Conservation (phyloP, 2,888 invertebrate genomes). For the Hemithea aestivaria region DNA sequence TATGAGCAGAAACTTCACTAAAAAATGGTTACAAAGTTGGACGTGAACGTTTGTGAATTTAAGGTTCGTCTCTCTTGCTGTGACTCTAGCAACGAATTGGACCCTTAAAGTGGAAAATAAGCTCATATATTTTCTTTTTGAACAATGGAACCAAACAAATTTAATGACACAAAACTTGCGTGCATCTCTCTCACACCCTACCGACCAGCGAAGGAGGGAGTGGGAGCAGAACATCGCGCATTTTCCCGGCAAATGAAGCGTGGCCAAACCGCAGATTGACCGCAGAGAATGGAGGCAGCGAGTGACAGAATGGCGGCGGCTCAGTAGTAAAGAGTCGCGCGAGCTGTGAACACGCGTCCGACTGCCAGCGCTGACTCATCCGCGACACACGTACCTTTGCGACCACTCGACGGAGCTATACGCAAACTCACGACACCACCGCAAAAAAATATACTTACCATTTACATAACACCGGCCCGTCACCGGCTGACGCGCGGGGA, state of each 20-base stretch:
- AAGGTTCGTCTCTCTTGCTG: too few relatives aligned
- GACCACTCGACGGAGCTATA: conserved; percentile 31
- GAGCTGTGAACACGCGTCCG: conserved; percentile 59
- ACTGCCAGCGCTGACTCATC: conserved; percentile 41
- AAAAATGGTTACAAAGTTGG: too few relatives aligned
- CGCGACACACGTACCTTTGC: conserved; percentile 10
- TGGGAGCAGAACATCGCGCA: conserved; percentile 56
- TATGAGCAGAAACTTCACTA: too few relatives aligned
- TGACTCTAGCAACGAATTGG: not conserved
- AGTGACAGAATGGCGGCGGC: conserved; percentile 77
- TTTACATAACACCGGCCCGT: conserved; percentile 25
- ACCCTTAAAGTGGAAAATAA: conserved; percentile 63
- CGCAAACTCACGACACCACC: conserved; percentile 29
- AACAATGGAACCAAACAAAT: conserved; percentile 72
- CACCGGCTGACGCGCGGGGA: conserved; percentile 48
- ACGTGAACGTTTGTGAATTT: too few relatives aligned
- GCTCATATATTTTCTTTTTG: conserved; percentile 69
- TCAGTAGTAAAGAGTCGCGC: conserved; percentile 72
- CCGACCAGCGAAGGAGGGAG: conserved; percentile 36
- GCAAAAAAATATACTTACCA: conserved; percentile 30
- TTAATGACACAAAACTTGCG: conserved; percentile 69
- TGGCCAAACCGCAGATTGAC: conserved; percentile 79
- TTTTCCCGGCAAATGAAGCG: conserved; percentile 80
- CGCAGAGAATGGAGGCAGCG: conserved; percentile 79
- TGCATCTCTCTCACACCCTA: conserved; percentile 51